Evolutionary conservation across 1,140 invertebrate genomes (phyloP).

Genomic region (Temnothorax nylanderi): DNA sequence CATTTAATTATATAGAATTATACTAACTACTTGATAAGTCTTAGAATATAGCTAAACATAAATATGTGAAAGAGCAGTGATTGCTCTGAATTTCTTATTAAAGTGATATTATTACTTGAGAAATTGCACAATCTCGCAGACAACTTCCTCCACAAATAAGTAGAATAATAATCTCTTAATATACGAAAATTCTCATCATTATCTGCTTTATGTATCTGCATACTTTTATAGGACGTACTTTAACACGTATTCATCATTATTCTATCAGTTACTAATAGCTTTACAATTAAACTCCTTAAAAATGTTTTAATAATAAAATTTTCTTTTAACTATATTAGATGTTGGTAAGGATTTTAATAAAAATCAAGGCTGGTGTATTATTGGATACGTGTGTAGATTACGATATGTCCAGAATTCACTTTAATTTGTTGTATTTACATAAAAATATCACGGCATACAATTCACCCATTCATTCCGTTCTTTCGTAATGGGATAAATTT

Average conservation of each 20-base stretch:
- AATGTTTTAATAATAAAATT: not conserved
- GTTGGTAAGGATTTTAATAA: not conserved
- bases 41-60: not conserved
- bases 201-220: not conserved
- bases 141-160: not conserved
- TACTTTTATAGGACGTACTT: too few relatives aligned
- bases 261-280: not conserved
- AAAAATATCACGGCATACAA: not conserved
- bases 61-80: not conserved
- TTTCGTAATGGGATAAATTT: not conserved
- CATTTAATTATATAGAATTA: not conserved
- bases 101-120: not conserved
- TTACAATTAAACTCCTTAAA: not conserved
- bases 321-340: not conserved
- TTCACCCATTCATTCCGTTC: not conserved
- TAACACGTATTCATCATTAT: not conserved
- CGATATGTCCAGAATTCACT: not conserved
- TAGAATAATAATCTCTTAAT: conserved; percentile 5
- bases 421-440: not conserved
- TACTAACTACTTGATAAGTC: not conserved
- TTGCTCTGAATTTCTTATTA: not conserved
- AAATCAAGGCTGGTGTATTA: too few relatives aligned
- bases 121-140: not conserved
- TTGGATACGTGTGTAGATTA: not conserved
- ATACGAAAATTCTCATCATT: not conserved